phyloP scores from a whole-genome alignment of 2,797 vertebrate genomes.

The Botia almorhae region DNA sequence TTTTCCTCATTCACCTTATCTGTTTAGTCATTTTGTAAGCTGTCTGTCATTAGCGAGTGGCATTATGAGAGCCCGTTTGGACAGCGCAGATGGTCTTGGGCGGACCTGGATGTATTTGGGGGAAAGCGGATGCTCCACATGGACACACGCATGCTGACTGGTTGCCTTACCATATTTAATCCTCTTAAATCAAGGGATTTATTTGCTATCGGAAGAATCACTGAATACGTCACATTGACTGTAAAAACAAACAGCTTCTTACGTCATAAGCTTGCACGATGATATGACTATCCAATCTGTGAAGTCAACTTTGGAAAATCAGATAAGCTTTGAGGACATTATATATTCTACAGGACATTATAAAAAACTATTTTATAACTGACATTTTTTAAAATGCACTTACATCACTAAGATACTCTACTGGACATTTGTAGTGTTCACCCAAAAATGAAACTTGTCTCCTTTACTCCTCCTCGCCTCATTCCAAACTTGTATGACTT shows the following conservation, averaged over 20 bases:
- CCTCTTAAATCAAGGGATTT: conserved; percentile 79
- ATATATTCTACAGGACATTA: conserved; percentile 14
- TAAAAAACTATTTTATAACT: not conserved
- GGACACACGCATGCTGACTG: conserved; percentile 38
- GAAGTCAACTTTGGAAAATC: conserved; percentile 66
- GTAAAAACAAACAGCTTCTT: conserved; percentile 67
- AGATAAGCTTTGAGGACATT: conserved; percentile 69
- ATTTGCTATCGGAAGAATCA: conserved; percentile 66
- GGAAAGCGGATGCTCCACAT: not conserved
- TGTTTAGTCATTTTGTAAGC: conserved; percentile 31
- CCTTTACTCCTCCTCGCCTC: no score
- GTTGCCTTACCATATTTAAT: conserved; percentile 74
- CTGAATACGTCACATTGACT: conserved; percentile 66
- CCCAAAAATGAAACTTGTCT: no score
- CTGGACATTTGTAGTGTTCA: no score
- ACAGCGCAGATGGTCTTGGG: conserved; percentile 37
- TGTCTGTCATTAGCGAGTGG: not conserved
- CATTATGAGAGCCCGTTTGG: not conserved
- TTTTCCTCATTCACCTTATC: conserved; percentile 29
- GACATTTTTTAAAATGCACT: not conserved
- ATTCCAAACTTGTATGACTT: no score
- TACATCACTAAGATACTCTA: no score
- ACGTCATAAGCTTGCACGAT: conserved; percentile 56
- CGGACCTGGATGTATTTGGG: conserved; percentile 5
- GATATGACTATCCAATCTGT: conserved; percentile 61